Evolutionary conservation across 1,140 invertebrate species (phyloP).

Genomic region (Bombus turneri): DNA sequence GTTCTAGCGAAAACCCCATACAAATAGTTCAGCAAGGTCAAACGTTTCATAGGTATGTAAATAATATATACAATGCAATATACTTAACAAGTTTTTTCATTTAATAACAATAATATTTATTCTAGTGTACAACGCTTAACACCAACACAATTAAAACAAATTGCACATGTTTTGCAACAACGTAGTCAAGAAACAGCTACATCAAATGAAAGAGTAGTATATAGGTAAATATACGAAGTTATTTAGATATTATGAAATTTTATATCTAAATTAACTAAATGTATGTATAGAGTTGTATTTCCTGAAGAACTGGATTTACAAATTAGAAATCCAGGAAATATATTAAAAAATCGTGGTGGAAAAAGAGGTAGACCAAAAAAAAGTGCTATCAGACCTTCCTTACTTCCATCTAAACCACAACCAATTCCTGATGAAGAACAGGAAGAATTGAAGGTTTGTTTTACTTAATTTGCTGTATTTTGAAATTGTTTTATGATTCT

Average conservation of each 20-base stretch:
- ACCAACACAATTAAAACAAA: constrained; percentile 85
- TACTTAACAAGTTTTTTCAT: not conserved
- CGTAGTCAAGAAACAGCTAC: constrained; percentile 76
- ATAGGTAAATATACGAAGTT: constrained; percentile 75
- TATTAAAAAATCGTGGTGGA: constrained; percentile 72
- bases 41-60: constrained; percentile 79
- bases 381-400: constrained; percentile 60
- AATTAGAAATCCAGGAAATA: constrained; percentile 69
- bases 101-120: constrained; percentile 52
- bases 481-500: not conserved
- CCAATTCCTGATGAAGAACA: constrained; percentile 70
- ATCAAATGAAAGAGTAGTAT: constrained; percentile 84
- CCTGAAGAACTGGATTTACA: constrained; percentile 79
- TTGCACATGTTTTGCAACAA: constrained; percentile 85
- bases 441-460: constrained; percentile 75
- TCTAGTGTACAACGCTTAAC: constrained; percentile 84
- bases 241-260: constrained; percentile 58
- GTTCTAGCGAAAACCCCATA: constrained; percentile 86
- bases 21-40: constrained; percentile 86
- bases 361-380: constrained; percentile 80
- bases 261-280: constrained; percentile 2
- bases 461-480: constrained; percentile 4
- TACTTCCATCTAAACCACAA: constrained; percentile 58
- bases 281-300: constrained; percentile 76
- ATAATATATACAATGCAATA: constrained; percentile 7